Base-by-base conservation (phyloP, 2,113 vertebrate species). In the Eulacestoma nigropectus region DNA sequence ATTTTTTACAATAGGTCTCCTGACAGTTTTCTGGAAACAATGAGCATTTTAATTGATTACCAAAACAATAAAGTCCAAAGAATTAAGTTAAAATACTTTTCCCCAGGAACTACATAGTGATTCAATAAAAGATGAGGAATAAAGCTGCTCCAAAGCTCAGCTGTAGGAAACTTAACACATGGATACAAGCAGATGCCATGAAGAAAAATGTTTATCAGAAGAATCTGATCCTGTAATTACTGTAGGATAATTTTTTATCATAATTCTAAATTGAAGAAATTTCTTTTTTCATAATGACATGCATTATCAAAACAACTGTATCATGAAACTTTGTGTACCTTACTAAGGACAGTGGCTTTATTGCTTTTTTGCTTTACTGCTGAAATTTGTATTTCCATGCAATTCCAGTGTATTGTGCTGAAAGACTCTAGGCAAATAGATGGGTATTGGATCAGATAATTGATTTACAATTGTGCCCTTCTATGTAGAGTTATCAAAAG, bases 1-100 rank as follows among this genome's bases (percentile, higher is more conserved):
- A 84, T 72, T 95, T 96, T 97, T 95, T 68, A 87, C 81, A 87
- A 32, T 95, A 89, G 67, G 35, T 92, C 70, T 84, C 80, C 55
- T 93, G 84, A 83, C 53, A 76, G 13, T 37, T 93, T 94, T 85
- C 41, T 84, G 35, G 47, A 75, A 85, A 35, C 13, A 56, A 53
- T 65, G 30, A 90, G 11, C 10, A 84, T 70, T 93, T 85, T 86
- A 87, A 87, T 46, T 83, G 46, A 74, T 80, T 81, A 47, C 10
- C 5, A 65, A 91, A 92, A 73, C 57, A 80, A 72, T 64, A 53
- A 80, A 56, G 6, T 55, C 6, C 13, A 57, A 78, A 90, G 23
- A 84, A 84, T 76, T 87, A 75, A 37, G 9, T 81, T 76, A 67
- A 84, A 78, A 23, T 44, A 32, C 7, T 63, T 81, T 87, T 78